Evolutionary conservation across 2,113 vertebrate genomes (phyloP).

Genomic region (Gobiocypris rarus): DNA sequence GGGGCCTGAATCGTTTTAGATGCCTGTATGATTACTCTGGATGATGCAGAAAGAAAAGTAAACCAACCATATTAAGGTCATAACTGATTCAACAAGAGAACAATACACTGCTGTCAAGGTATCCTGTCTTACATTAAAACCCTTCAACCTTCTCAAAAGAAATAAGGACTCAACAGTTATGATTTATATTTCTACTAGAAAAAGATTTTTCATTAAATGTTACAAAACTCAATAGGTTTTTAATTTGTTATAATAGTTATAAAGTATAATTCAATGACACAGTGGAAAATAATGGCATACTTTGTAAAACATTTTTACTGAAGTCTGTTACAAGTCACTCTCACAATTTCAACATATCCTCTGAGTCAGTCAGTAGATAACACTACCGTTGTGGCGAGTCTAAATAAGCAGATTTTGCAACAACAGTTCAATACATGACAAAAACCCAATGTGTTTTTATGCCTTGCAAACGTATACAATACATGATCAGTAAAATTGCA

Average conservation of each 20-base stretch:
- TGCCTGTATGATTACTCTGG: neutral
- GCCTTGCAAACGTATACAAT: neutral
- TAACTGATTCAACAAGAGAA: neutral
- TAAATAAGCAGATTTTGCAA: neutral
- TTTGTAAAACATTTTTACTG: neutral
- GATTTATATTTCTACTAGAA: neutral
- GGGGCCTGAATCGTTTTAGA: neutral
- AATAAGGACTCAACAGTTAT: neutral
- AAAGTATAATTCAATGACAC: neutral
- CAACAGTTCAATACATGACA: neutral
- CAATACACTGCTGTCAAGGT: neutral
- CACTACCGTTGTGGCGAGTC: too few species aligned
- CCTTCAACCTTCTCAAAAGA: too few species aligned
- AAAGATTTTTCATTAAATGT: neutral
- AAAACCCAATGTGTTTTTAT: neutral
- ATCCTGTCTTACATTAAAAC: too few species aligned
- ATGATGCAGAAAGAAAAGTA: neutral
- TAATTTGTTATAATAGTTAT: too few species aligned
- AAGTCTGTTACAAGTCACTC: neutral
- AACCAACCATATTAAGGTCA: neutral
- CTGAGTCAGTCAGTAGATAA: neutral
- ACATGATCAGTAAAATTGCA: neutral
- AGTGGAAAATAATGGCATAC: neutral
- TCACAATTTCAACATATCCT: conserved; percentile 13
- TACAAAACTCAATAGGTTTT: neutral